phyloP scores from a whole-genome alignment of 2,113 vertebrate species.

The Gambusia holbrooki region DNA sequence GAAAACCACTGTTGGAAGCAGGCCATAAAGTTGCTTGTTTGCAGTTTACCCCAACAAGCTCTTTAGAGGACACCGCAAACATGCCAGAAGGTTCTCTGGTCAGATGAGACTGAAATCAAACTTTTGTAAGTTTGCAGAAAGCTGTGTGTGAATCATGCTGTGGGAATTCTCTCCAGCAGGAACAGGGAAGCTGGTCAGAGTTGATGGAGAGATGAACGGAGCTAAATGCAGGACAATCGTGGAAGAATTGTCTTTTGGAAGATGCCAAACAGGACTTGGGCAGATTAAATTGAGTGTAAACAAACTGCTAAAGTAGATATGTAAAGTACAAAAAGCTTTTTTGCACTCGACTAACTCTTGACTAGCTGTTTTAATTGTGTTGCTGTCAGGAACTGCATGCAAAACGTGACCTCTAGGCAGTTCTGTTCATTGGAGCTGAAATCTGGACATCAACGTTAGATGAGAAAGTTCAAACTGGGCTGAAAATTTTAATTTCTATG shows the following conservation, averaged over 20 bases:
- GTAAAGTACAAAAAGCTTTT: not conserved
- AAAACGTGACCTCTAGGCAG: constrained; percentile 25
- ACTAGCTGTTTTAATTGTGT: not conserved
- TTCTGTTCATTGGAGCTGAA: constrained; percentile 22
- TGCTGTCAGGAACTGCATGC: not conserved
- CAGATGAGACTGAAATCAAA: too few species aligned
- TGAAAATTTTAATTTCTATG: not conserved
- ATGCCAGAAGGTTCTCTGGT: too few species aligned
- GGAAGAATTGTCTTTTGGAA: not conserved
- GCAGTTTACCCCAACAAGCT: too few species aligned
- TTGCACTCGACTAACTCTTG: not conserved
- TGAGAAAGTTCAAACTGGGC: not conserved
- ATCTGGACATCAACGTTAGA: not conserved
- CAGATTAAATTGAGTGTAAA: not conserved
- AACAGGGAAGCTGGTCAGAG: too few species aligned
- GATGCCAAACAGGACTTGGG: not conserved
- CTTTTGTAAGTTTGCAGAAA: not conserved
- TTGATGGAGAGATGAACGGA: not conserved
- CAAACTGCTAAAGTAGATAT: not conserved
- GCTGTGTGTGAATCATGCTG: too few species aligned
- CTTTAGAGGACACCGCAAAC: too few species aligned
- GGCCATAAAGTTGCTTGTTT: too few species aligned
- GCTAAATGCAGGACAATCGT: not conserved
- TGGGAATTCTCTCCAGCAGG: not conserved
- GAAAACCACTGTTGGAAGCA: too few species aligned